phyloP scores from a whole-genome alignment of 1,140 invertebrate species.

The Bombyx mandarina region DNA sequence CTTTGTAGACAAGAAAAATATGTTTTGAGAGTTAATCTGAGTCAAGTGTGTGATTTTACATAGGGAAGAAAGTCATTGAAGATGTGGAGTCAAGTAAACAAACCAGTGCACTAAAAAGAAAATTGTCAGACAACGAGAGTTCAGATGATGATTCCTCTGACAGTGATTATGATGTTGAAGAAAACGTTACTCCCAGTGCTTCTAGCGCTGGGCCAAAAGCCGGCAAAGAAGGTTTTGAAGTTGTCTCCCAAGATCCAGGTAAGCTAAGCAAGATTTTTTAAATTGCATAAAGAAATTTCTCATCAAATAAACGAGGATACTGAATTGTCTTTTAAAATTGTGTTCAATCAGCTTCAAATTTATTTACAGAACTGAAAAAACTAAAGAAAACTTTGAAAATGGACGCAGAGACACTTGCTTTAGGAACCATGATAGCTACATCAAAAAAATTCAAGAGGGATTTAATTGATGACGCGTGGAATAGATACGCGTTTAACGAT shows the following conservation, averaged over 20 bases:
- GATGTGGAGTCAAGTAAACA: slow-evolving; percentile 35
- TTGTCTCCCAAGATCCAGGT: slow-evolving; percentile 75
- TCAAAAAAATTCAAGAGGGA: slow-evolving; percentile 90
- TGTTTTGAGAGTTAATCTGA: too few relatives aligned
- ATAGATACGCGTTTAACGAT: slow-evolving; percentile 91
- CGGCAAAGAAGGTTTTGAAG: slow-evolving; percentile 75
- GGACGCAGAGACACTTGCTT: slow-evolving; percentile 86
- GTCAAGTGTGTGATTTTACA: neutral
- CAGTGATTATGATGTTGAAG: slow-evolving; percentile 77
- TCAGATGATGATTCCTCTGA: slow-evolving; percentile 66
- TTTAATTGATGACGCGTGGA: slow-evolving; percentile 90
- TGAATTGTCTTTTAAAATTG: neutral
- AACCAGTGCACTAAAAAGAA: slow-evolving; percentile 40
- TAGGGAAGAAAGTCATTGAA: slow-evolving; percentile 69
- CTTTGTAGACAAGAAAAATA: too few relatives aligned
- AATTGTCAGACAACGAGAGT: slow-evolving; percentile 44
- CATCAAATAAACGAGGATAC: neutral
- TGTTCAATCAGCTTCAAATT: neutral
- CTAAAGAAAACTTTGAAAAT: slow-evolving; percentile 81
- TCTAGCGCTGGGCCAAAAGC: slow-evolving; percentile 43
- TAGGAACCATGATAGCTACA: slow-evolving; percentile 87
- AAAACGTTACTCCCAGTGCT: slow-evolving; percentile 35
- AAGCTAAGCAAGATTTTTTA: slow-evolving; percentile 9
- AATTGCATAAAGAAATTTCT: neutral
- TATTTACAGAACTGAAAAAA: slow-evolving; percentile 48